Evolutionary conservation across 37 sponge, comb jelly and placozoan genomes (phyloP), one percentile per base, ranked within the genome.

Genomic region (Tethya wilhelma): DNA sequence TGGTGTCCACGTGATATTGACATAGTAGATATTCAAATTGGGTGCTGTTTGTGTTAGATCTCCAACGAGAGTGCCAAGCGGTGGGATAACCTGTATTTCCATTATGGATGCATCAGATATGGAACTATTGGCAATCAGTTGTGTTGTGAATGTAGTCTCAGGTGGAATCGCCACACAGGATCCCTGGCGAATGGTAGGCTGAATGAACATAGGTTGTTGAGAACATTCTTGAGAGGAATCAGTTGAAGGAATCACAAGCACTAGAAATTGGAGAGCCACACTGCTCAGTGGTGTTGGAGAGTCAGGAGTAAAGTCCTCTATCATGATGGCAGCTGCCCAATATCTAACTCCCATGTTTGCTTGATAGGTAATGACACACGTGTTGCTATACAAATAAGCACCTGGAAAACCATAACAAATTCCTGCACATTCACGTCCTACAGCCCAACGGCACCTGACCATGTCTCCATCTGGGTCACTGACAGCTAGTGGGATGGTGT

Each of bases 401-500:
- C 79, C 86, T 43, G 86, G 79, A 44, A 85, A 85, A 6, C 68
- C 30, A 37, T 70, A 31, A 59, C 86, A 85, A 28, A 85, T 65
- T 1, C 86, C 86, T 60, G 32, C 71, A 77, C 86, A 85, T 44
- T 85, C 86, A 25, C 49, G 17, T 0, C 66, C 57, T 2, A 30
- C 30, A 37, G 71, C 74, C 83, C 83, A 82, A 65, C 83, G 41
- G 33, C 83, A 82, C 56, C 57, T n/a, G 19, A 82, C 67, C 23
- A 38, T 57, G 53, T 81, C 81, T 41, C 34, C 63, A 38, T 84
- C 75, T 72, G 64, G 55, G 22, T 84, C 84, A 57, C 22, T 78
- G 26, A 77, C 78, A 49, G 72, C 38, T 45, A 85, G 31, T 23
- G 38, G n/a, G 34, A 85, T 77, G 63, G 79, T 85, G 53, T 85